Evolutionary conservation across 2,113 vertebrate species (phyloP).

Genomic region (Chascanopsetta lugubris): DNA sequence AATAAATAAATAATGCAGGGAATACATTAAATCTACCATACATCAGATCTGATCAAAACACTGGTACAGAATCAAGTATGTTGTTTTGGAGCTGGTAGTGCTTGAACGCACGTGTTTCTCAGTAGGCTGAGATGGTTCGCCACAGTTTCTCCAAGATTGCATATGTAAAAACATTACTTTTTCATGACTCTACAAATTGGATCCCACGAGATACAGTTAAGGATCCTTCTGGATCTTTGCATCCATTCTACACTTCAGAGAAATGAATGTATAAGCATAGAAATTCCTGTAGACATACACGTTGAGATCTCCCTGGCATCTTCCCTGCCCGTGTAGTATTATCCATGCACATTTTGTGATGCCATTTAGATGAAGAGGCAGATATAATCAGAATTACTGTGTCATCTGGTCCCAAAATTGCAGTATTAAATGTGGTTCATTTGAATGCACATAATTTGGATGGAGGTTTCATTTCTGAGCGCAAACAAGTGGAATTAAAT

Average conservation of each 20-base stretch:
- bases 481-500: constrained; percentile 9
- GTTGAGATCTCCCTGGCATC: background rate
- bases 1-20: constrained; percentile 4
- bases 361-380: constrained; percentile 25
- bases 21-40: background rate
- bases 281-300: constrained; percentile 3
- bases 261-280: background rate
- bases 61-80: background rate
- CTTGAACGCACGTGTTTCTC: background rate
- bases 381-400: constrained; percentile 27
- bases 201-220: constrained; percentile 34
- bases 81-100: background rate
- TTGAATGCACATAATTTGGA: constrained; percentile 15
- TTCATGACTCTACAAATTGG: constrained; percentile 51
- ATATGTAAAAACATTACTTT: constrained; percentile 34
- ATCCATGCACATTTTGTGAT: constrained; percentile 29
- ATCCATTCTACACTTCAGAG: constrained; percentile 8
- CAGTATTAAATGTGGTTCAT: constrained; percentile 22
- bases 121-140: no score
- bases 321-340: background rate
- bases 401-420: constrained; percentile 10
- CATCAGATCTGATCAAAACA: background rate
- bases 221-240: constrained; percentile 12
- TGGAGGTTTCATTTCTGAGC: constrained; percentile 2
- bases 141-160: background rate